Evolutionary conservation across 2,888 invertebrate species (phyloP).

Genomic region (Drosophila picticornis): DNA sequence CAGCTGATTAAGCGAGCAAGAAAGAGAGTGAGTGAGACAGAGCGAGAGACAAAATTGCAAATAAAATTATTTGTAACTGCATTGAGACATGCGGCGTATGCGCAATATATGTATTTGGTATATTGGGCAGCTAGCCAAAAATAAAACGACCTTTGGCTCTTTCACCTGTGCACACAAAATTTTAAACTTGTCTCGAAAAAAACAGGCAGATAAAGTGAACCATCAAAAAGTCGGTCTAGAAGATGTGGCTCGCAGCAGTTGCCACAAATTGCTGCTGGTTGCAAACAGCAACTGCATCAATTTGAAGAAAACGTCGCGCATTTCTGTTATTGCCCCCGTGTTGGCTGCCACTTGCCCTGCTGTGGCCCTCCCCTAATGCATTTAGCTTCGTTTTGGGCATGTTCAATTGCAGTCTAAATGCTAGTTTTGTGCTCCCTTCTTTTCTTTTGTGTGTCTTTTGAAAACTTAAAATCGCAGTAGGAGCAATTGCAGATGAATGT

Average conservation of each 20-base stretch:
- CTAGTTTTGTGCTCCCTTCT: conserved; percentile 20
- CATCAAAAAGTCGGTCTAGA: conserved; percentile 35
- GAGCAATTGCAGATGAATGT: neutral
- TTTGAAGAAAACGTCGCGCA: conserved; percentile 18
- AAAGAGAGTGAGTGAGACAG: neutral
- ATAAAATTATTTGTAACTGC: conserved; percentile 50
- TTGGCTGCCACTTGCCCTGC: neutral
- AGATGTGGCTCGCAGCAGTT: neutral
- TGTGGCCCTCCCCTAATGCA: conserved; percentile 15
- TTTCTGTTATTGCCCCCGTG: conserved; percentile 13
- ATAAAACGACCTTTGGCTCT: neutral
- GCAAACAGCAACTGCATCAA: conserved; percentile 18
- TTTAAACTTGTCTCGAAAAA: conserved; percentile 29
- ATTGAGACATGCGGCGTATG: conserved; percentile 46
- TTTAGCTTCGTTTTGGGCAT: conserved; percentile 8
- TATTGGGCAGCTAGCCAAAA: conserved; percentile 24
- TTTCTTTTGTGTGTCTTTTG: conserved; percentile 17
- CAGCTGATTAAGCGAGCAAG: conserved; percentile 41
- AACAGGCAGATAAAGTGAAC: conserved; percentile 37
- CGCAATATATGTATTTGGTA: conserved; percentile 32
- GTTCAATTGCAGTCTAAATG: conserved; percentile 51
- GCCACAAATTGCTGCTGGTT: conserved; percentile 16
- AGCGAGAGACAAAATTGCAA: conserved; percentile 29
- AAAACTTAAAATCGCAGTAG: neutral
- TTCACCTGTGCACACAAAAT: conserved; percentile 26